Evolutionary conservation across 2,888 invertebrate species (phyloP).

Genomic region (Ophonus ardosiacus): DNA sequence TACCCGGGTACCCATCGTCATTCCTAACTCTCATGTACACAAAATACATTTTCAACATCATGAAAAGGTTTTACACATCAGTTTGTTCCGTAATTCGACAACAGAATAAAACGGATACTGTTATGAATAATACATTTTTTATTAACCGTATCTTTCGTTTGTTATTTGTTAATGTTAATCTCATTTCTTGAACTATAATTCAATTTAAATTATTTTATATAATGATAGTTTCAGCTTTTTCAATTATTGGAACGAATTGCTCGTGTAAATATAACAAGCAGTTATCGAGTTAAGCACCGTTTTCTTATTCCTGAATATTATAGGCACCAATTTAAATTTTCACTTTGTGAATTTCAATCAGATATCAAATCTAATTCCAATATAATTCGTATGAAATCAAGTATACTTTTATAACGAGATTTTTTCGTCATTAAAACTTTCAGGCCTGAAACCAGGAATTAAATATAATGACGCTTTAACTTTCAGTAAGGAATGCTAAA

Average conservation of each 20-base stretch:
- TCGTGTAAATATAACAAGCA: not conserved
- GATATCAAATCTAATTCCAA: conserved; percentile 12
- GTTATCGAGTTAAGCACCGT: not conserved
- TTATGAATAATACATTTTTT: too few relatives aligned
- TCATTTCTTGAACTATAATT: too few relatives aligned
- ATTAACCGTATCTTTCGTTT: too few relatives aligned
- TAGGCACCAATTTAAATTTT: conserved; percentile 18
- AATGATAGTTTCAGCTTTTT: not conserved
- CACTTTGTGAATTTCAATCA: conserved; percentile 7
- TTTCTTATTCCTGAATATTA: not conserved
- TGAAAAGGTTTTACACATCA: too few relatives aligned
- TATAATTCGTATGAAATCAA: conserved; percentile 41
- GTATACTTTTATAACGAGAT: conserved; percentile 21
- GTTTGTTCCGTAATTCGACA: too few relatives aligned
- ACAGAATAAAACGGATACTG: too few relatives aligned
- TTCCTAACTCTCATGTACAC: too few relatives aligned
- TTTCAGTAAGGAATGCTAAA: conserved; percentile 13
- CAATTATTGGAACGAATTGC: not conserved
- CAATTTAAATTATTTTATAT: not conserved
- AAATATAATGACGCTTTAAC: conserved; percentile 30
- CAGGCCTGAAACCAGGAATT: conserved; percentile 47
- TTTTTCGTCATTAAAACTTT: conserved; percentile 45
- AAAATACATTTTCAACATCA: too few relatives aligned
- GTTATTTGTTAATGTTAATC: too few relatives aligned
- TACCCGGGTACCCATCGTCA: too few relatives aligned